These are phyloP conservation scores for Xylophagus ater DNA, from an alignment of 2,888 invertebrate genomes.

Conservation along the genomic window DNA sequence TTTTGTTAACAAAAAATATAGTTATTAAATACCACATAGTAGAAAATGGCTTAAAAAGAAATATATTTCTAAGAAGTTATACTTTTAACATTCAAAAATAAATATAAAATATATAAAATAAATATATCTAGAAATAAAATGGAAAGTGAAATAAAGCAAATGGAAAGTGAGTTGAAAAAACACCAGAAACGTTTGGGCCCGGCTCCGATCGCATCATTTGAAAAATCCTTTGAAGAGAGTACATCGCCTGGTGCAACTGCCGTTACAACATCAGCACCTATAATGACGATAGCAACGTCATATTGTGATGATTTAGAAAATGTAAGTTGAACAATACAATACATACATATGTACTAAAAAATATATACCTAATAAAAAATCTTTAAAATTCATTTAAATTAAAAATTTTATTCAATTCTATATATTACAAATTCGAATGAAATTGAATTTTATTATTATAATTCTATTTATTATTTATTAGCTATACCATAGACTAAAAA, in stretches of 20 bases:
- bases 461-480: too few relatives aligned
- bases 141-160: too few relatives aligned
- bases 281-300: neutral
- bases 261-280: neutral
- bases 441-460: too few relatives aligned
- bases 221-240: constrained; percentile 43
- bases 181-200: constrained; percentile 82
- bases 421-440: constrained; percentile 2
- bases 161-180: constrained; percentile 33
- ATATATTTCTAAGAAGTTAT: too few relatives aligned
- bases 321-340: neutral
- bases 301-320: neutral
- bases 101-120: too few relatives aligned
- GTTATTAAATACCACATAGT: too few relatives aligned
- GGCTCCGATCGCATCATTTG: constrained; percentile 89
- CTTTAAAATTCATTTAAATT: neutral
- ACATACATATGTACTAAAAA: constrained; percentile 1
- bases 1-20: too few relatives aligned
- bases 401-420: constrained; percentile 1
- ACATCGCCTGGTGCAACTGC: constrained; percentile 13
- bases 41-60: too few relatives aligned
- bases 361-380: neutral
- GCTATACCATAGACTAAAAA: too few relatives aligned
- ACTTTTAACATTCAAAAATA: too few relatives aligned
- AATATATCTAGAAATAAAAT: too few relatives aligned